These are phyloP conservation scores for Fragum whitleyi DNA, from an alignment of 2,888 invertebrate genomes.

Conservation along the genomic window DNA sequence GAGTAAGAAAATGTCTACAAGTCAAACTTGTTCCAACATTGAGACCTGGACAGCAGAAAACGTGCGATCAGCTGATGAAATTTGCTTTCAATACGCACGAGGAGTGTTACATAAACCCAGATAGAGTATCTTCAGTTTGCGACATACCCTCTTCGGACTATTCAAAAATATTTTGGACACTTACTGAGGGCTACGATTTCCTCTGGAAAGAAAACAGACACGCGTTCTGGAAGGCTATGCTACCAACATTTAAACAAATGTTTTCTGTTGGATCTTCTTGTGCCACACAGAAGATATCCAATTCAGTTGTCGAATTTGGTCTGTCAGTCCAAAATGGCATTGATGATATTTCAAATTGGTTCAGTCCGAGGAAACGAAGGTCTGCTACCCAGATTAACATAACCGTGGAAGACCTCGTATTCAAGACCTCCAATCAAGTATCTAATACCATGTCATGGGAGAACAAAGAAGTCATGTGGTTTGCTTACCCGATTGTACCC, in stretches of 20 bases:
- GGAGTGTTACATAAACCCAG: conserved; percentile 40
- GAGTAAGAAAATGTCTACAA: conserved; percentile 55
- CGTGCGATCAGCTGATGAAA: conserved; percentile 38
- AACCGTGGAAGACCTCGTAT: neutral
- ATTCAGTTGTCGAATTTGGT: neutral
- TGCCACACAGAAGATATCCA: neutral
- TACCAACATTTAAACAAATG: neutral
- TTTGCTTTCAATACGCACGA: conserved; percentile 37
- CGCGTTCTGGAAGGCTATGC: neutral
- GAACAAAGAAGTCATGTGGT: conserved; percentile 1
- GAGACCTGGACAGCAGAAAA: conserved; percentile 23
- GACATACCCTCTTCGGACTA: neutral
- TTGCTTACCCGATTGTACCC: neutral
- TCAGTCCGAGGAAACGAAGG: neutral
- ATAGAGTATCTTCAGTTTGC: conserved; percentile 26
- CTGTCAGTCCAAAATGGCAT: neutral
- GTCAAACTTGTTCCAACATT: conserved; percentile 49
- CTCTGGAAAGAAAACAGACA: neutral
- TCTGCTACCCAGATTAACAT: neutral
- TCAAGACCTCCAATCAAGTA: neutral
- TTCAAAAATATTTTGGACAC: neutral
- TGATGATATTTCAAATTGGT: neutral
- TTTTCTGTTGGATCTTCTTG: neutral
- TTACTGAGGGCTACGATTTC: neutral
- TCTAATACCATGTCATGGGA: neutral